Evolutionary conservation across 2,888 invertebrate species (phyloP).

Genomic region (Sclerodermus sp.): DNA sequence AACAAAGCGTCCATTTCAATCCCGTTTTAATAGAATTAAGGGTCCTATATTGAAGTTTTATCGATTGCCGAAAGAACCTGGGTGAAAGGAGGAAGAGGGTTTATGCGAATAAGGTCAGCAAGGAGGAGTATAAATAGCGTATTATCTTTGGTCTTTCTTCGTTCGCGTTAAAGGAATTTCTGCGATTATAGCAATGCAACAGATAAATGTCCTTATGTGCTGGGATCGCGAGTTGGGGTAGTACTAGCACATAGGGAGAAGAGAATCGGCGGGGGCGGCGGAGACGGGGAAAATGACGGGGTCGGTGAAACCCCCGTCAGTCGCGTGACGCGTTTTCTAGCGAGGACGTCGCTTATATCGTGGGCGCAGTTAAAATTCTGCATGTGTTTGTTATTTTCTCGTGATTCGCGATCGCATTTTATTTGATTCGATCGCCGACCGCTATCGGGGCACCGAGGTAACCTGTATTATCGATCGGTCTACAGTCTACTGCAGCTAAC

Average conservation of each 20-base stretch:
- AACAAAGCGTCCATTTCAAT: too few species aligned
- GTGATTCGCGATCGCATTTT: not conserved
- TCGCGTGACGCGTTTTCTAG: conserved; percentile 41
- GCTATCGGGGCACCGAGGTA: conserved; percentile 17
- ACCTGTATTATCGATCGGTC: conserved; percentile 34
- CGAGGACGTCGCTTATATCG: conserved; percentile 25
- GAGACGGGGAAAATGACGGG: conserved; percentile 32
- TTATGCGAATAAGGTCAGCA: too few species aligned
- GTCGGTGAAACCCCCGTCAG: conserved; percentile 41
- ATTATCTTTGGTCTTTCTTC: too few species aligned
- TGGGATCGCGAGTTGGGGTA: not conserved
- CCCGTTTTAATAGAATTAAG: too few species aligned
- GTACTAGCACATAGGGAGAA: conserved; percentile 12
- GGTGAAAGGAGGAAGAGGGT: not conserved
- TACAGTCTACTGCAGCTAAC: not conserved
- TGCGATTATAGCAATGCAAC: too few species aligned
- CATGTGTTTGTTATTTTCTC: not conserved
- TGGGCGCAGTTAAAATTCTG: too few species aligned
- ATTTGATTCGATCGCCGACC: conserved; percentile 11
- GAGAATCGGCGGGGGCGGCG: conserved; percentile 9
- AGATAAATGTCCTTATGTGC: too few species aligned
- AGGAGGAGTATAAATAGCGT: too few species aligned
- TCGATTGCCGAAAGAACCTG: not conserved
- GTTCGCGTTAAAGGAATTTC: too few species aligned
- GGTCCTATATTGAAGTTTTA: not conserved